phyloP scores from a whole-genome alignment of 2,888 invertebrate species.

The Ptilodon capucinus region DNA sequence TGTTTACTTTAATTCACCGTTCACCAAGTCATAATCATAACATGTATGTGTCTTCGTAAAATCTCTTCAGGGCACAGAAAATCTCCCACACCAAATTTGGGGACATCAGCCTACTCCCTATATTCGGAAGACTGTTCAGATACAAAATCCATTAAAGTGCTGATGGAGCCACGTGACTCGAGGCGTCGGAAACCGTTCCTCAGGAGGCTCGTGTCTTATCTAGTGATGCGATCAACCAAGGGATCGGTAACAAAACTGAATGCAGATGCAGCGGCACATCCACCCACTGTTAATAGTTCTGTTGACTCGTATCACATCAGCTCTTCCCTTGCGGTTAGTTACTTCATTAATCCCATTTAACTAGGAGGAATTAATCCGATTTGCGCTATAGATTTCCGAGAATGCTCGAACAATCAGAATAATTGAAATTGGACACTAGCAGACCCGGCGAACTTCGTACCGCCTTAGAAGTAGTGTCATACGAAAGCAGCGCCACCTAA shows the following conservation, averaged over 20 bases:
- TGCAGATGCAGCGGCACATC: constrained; percentile 10
- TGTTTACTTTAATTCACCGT: no score
- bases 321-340: constrained; percentile 64
- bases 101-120: constrained; percentile 58
- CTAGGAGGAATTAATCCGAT: not conserved
- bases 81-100: constrained; percentile 62
- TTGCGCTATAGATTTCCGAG: no score
- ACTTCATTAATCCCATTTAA: not conserved
- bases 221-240: constrained; percentile 55
- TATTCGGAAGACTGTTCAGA: constrained; percentile 40
- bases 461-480: no score
- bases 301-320: constrained; percentile 67
- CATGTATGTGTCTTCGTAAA: not conserved
- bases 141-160: constrained; percentile 26
- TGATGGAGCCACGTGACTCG: constrained; percentile 22
- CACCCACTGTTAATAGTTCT: constrained; percentile 45
- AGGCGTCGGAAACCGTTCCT: constrained; percentile 61
- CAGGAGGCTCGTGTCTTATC: constrained; percentile 62
- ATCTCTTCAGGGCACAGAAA: constrained; percentile 50
- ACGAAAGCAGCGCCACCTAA: no score
- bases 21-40: no score
- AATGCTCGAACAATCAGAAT: no score
- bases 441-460: no score
- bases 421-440: no score
- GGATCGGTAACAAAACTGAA: constrained; percentile 39